Evolutionary conservation across 2,113 vertebrate species (phyloP).

Genomic region (Pyrgilauda ruficollis): DNA sequence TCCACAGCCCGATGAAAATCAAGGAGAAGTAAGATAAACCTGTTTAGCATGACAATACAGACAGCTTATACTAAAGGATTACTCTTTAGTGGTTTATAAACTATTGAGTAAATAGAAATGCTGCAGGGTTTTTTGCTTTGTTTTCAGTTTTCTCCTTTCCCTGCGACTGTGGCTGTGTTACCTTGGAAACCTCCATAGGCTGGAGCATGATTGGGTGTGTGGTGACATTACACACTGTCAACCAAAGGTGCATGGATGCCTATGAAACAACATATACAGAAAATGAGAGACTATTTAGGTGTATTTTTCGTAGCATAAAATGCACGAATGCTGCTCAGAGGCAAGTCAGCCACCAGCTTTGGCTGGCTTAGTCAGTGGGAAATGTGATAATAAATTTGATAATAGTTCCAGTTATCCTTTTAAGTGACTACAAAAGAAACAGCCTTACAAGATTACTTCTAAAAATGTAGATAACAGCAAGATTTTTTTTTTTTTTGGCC

Average conservation of each 20-base stretch:
- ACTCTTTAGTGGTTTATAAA: constrained; percentile 63
- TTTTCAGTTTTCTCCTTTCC: constrained; percentile 23
- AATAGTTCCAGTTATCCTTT: not conserved
- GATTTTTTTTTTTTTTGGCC: not conserved
- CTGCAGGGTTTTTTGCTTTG: constrained; percentile 44
- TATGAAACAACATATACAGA: not conserved
- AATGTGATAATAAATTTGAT: constrained; percentile 46
- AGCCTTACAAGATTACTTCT: not conserved
- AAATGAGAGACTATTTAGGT: not conserved
- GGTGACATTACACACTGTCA: constrained; percentile 38
- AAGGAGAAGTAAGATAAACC: not conserved
- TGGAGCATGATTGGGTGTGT: constrained; percentile 25
- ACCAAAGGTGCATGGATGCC: constrained; percentile 26
- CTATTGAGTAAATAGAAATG: constrained; percentile 61
- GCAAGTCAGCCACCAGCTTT: not conserved
- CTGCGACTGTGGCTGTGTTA: constrained; percentile 44
- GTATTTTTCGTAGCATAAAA: not conserved
- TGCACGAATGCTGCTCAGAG: not conserved
- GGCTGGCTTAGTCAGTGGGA: not conserved
- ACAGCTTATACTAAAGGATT: constrained; percentile 28
- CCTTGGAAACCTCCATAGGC: constrained; percentile 68
- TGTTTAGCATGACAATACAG: constrained; percentile 6
- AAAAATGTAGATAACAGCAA: not conserved
- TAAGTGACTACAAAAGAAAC: not conserved
- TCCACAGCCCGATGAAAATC: not conserved